Percentiles rank a stretch among this genome's conserved stretches.
These are phyloP conservation scores for Epinephelus moara DNA, from an alignment of 2,113 vertebrate species.

Conservation along the genomic window DNA sequence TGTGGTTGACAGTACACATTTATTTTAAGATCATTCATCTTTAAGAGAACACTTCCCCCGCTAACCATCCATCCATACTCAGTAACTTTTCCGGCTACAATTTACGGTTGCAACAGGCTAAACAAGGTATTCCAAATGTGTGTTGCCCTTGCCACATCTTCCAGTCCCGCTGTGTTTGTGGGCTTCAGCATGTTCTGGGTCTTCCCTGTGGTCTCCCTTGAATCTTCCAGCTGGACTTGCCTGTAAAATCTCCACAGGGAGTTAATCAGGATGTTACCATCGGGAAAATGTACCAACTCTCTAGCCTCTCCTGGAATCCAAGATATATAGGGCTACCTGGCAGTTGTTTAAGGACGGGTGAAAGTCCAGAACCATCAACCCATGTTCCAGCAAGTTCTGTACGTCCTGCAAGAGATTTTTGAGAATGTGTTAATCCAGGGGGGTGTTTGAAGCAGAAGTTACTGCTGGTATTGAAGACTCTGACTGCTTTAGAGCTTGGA, in stretches of 20 bases:
- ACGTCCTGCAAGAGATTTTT: not conserved
- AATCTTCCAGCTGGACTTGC: constrained; percentile 2
- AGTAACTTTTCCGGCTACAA: not conserved
- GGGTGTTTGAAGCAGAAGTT: not conserved
- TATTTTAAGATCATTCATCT: not conserved
- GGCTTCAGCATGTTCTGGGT: not conserved
- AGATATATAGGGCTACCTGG: not conserved
- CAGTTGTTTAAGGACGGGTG: not conserved
- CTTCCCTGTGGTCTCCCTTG: not conserved
- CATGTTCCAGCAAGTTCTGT: not conserved
- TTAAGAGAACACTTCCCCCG: not conserved
- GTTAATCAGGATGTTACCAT: not conserved
- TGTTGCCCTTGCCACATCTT: not conserved
- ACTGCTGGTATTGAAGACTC: not conserved
- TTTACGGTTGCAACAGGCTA: constrained; percentile 14
- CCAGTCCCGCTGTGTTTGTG: constrained; percentile 2
- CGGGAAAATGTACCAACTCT: not conserved
- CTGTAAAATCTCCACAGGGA: not conserved
- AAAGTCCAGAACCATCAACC: not conserved
- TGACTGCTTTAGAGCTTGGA: not conserved
- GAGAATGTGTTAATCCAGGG: not conserved
- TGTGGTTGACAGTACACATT: not conserved
- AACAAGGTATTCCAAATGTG: not conserved
- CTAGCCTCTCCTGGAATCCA: constrained; percentile 9
- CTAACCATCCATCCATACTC: not conserved